Evolutionary conservation across 2,797 vertebrate species (phyloP).

Genomic region (Crypturellus tataupa): DNA sequence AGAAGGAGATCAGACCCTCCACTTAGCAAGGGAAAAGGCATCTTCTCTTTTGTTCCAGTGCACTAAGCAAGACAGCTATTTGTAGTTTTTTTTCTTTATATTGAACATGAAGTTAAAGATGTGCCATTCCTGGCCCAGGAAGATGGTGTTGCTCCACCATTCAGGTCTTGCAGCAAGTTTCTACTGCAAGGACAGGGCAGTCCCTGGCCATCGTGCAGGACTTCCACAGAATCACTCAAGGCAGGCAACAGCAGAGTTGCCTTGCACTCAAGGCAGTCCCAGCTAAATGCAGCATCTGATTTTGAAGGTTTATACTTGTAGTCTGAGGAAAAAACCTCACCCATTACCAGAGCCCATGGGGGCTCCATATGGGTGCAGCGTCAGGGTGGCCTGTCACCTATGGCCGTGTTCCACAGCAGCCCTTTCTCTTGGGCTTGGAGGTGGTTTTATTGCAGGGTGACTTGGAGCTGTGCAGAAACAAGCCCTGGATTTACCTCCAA

Average conservation of each 20-base stretch:
- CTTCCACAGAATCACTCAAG: background rate
- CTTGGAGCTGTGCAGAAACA: background rate
- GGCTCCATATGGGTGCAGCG: no score
- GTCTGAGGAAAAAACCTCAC: no score
- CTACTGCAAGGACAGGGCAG: background rate
- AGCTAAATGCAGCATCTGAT: background rate
- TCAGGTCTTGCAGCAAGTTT: background rate
- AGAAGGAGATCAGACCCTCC: constrained; percentile 23
- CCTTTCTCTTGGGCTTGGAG: background rate
- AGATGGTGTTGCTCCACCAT: background rate
- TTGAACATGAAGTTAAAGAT: background rate
- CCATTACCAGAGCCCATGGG: no score
- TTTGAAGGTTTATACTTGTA: background rate
- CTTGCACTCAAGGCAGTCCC: background rate
- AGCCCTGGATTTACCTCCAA: background rate
- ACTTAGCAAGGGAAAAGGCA: constrained; percentile 28
- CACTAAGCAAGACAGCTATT: background rate
- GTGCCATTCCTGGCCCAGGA: background rate
- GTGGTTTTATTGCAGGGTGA: background rate
- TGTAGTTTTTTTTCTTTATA: background rate
- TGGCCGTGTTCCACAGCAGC: background rate
- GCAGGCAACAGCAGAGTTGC: background rate
- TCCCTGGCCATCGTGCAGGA: background rate
- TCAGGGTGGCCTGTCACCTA: no score
- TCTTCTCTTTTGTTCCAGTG: background rate